These are phyloP conservation scores for Yponomeuta malinellus DNA, from an alignment of 2,888 invertebrate species.

Conservation along the genomic window DNA sequence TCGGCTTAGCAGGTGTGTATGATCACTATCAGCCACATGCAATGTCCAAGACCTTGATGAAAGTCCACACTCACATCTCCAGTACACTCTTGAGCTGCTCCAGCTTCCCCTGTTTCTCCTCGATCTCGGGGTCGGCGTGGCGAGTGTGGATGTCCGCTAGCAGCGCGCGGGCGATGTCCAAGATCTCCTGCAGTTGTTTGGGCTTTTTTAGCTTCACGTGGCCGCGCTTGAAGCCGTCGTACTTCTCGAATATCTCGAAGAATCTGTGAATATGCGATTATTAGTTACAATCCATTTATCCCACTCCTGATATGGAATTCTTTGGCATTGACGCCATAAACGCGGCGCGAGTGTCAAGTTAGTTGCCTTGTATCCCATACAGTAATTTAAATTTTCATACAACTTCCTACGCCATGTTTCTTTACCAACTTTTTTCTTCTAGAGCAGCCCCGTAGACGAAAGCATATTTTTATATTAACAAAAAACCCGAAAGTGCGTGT, in stretches of 20 bases:
- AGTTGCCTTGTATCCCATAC: too few species aligned
- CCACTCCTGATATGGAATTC: too few species aligned
- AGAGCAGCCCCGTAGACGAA: too few species aligned
- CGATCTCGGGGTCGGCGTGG: constrained; percentile 92
- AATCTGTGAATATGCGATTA: constrained; percentile 77
- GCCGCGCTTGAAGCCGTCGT: constrained; percentile 95
- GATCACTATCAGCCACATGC: constrained; percentile 87
- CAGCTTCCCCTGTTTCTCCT: constrained; percentile 97
- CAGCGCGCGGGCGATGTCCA: constrained; percentile 95
- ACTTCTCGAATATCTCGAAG: constrained; percentile 98
- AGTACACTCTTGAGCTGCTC: constrained; percentile 98
- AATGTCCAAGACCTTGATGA: constrained; percentile 81
- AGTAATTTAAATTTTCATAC: too few species aligned
- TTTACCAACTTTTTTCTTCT: too few species aligned
- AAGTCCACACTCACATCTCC: constrained; percentile 88
- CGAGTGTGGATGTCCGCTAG: constrained; percentile 92
- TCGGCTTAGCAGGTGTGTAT: constrained; percentile 88
- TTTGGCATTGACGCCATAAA: too few species aligned
- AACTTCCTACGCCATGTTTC: too few species aligned
- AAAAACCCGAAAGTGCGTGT: too few species aligned
- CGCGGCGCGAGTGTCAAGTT: too few species aligned
- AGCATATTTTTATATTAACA: too few species aligned
- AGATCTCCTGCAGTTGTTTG: constrained; percentile 96
- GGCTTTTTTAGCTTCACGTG: constrained; percentile 98
- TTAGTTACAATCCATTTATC: background rate